phyloP scores from a whole-genome alignment of 2,113 vertebrate genomes.

The Myiagra hebetior region DNA sequence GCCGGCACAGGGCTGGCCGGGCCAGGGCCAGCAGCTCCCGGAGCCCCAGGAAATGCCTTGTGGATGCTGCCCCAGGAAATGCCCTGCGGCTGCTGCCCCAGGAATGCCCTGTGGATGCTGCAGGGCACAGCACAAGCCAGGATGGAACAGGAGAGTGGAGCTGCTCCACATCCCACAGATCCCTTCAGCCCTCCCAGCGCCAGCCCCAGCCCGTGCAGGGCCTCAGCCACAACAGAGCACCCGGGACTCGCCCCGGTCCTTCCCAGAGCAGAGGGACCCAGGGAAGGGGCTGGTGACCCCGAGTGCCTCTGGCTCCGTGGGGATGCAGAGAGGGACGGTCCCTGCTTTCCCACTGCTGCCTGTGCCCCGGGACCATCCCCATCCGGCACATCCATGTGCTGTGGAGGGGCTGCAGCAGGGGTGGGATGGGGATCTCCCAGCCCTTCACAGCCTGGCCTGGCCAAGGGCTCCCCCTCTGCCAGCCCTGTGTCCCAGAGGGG shows the following conservation, averaged over 20 bases:
- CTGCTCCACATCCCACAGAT: neutral
- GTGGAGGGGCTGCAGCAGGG: neutral
- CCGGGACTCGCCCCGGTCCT: neutral
- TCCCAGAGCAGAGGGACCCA: fast-evolving
- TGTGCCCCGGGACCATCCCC: neutral
- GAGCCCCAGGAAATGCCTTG: neutral
- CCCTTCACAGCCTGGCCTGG: neutral
- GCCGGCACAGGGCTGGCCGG: neutral
- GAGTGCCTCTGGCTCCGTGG: fast-evolving
- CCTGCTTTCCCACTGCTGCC: neutral
- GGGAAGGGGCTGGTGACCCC: neutral
- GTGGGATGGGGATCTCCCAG: neutral
- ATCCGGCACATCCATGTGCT: fast-evolving
- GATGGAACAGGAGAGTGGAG: neutral
- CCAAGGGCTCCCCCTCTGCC: neutral
- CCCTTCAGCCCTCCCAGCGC: neutral
- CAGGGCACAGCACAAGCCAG: neutral
- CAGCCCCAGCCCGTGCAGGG: neutral
- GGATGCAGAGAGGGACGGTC: neutral
- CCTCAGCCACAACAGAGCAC: neutral
- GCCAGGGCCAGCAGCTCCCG: neutral
- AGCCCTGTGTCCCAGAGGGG: neutral
- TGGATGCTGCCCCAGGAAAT: no score
- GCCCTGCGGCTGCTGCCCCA: neutral
- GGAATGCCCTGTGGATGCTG: neutral